These are phyloP conservation scores for Siniperca knerii DNA, from an alignment of 2,113 vertebrate species.

Conservation along the genomic window DNA sequence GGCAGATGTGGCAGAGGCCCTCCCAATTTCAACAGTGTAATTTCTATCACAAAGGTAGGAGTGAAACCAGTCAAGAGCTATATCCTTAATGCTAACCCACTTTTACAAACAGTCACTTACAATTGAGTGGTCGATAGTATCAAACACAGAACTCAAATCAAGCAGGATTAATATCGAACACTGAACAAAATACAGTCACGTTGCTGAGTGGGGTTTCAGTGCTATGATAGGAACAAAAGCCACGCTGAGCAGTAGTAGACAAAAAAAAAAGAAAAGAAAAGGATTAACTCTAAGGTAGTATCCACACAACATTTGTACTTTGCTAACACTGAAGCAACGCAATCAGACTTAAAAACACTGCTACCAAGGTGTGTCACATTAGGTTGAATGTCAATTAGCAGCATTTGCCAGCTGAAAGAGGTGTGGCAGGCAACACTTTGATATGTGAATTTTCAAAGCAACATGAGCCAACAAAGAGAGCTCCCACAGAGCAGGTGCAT, in stretches of 20 bases:
- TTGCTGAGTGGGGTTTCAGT: neutral
- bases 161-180: too few species aligned
- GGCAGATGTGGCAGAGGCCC: too few species aligned
- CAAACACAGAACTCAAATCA: too few species aligned
- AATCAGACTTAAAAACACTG: neutral
- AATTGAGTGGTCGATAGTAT: too few species aligned
- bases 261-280: neutral
- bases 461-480: slow-evolving; percentile 5
- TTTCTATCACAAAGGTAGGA: neutral
- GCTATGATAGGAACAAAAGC: neutral
- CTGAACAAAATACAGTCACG: neutral
- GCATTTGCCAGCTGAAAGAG: neutral
- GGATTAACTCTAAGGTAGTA: neutral
- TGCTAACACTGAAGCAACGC: neutral
- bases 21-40: neutral
- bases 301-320: neutral
- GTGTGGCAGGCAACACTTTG: slow-evolving; percentile 1
- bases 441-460: slow-evolving; percentile 20
- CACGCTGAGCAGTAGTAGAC: neutral
- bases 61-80: neutral
- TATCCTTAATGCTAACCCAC: neutral
- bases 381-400: neutral
- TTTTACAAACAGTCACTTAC: neutral
- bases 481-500: neutral
- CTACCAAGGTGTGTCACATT: neutral